A percentile compares a stretch with the other conserved stretches of the same genome.
phyloP scores from a whole-genome alignment of 2,888 invertebrate species.

The Digitonthophagus gazella region DNA sequence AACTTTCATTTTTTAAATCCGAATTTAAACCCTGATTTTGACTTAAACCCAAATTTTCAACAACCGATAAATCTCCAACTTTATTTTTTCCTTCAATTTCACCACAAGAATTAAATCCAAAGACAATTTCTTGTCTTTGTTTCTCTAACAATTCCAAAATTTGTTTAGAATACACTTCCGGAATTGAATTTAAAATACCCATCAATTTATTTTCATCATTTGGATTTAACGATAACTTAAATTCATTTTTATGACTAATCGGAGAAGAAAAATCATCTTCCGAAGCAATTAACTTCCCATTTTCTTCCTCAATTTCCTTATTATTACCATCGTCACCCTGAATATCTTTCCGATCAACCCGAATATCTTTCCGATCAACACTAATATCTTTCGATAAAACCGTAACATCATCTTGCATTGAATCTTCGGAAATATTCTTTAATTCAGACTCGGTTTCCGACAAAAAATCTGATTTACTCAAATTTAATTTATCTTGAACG shows the following conservation, averaged over 20 bases:
- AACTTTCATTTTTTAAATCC: no score
- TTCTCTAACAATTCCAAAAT: conserved; percentile 41
- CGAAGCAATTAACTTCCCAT: not conserved
- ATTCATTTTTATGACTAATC: no score
- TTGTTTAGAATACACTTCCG: conserved; percentile 41
- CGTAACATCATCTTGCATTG: conserved; percentile 3
- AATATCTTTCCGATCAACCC: not conserved
- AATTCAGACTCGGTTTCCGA: conserved; percentile 53
- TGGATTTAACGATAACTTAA: not conserved
- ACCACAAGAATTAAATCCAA: not conserved
- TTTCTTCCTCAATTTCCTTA: not conserved
- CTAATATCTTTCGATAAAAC: conserved; percentile 1
- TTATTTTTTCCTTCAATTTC: conserved; percentile 5
- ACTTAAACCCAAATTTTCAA: no score
- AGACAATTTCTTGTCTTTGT: conserved; percentile 30
- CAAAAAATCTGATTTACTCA: conserved; percentile 39
- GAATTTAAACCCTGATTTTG: no score
- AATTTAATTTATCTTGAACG: conserved; percentile 3
- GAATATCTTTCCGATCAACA: not conserved
- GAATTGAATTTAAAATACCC: conserved; percentile 29
- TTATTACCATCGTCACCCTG: not conserved
- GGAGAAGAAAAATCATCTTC: not conserved
- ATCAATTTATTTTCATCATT: conserved; percentile 20
- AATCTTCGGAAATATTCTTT: conserved; percentile 37
- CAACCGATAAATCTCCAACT: no score